Conservation (phyloP, 2,113 vertebrate species). For the Alexandromys fortis region DNA sequence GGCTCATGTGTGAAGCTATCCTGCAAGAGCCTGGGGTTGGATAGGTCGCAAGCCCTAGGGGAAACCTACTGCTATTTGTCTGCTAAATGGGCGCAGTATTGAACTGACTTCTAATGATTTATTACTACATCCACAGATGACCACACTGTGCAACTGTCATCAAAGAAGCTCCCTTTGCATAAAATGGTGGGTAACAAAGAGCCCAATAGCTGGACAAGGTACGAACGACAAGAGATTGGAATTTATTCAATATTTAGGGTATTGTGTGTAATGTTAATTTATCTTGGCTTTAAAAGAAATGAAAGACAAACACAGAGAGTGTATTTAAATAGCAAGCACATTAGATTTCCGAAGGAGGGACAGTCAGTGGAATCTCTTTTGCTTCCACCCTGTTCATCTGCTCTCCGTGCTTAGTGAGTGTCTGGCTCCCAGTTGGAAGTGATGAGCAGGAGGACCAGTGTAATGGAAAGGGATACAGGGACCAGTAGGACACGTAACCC, state of each 20-base stretch:
- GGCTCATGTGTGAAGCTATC: background rate
- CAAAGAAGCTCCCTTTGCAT: background rate
- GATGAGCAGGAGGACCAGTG: background rate
- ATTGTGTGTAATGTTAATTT: background rate
- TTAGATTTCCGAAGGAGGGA: fast-evolving
- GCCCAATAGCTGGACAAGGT: background rate
- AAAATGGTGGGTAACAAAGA: background rate
- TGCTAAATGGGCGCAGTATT: background rate
- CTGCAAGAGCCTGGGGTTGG: background rate
- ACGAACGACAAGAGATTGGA: background rate
- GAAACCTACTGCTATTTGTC: background rate
- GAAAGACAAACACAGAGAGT: background rate
- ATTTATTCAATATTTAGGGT: background rate
- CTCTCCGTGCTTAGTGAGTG: background rate
- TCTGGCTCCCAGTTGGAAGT: background rate
- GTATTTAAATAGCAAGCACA: background rate
- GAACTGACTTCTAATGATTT: background rate
- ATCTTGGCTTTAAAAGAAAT: background rate
- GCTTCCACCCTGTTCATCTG: background rate
- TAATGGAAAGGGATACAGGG: background rate
- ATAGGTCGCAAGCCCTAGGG: background rate
- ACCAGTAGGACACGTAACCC: fast-evolving
- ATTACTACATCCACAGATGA: too few species aligned
- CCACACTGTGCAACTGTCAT: background rate
- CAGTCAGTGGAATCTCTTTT: too few species aligned